Percentiles rank a stretch among this genome's conserved stretches.
Evolutionary conservation across 1,140 invertebrate genomes (phyloP).

Genomic region (Trinorchestia longiramus): DNA sequence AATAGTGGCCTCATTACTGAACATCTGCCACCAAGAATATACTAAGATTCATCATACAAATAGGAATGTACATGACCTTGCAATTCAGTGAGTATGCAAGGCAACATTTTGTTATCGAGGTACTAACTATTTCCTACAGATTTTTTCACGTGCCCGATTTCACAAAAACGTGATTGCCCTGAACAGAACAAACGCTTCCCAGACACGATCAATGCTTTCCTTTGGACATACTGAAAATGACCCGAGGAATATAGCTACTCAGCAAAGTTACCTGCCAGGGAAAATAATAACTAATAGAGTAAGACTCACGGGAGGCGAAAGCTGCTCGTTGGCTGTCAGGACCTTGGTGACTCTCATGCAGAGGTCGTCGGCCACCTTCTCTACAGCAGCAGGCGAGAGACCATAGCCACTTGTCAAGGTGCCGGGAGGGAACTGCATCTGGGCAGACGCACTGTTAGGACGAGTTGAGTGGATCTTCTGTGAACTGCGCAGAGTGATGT

Average conservation of each 20-base stretch:
- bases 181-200: not conserved
- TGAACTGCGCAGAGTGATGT: slow-evolving; percentile 9
- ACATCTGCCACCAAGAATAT: no score
- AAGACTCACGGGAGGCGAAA: not conserved
- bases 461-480: not conserved
- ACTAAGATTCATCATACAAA: not conserved
- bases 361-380: not conserved
- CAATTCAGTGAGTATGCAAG: not conserved
- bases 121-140: not conserved
- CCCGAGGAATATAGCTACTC: not conserved
- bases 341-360: not conserved
- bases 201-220: not conserved
- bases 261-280: not conserved
- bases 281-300: not conserved
- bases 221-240: not conserved
- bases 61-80: not conserved
- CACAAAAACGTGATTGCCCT: not conserved
- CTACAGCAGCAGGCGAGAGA: not conserved
- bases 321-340: not conserved
- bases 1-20: not conserved
- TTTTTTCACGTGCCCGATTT: not conserved
- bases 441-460: not conserved
- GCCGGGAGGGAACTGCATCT: slow-evolving; percentile 3
- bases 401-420: not conserved
- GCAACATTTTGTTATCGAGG: no score